Base-by-base conservation (phyloP, 2,113 vertebrate genomes). In the Lasiurus borealis region DNA sequence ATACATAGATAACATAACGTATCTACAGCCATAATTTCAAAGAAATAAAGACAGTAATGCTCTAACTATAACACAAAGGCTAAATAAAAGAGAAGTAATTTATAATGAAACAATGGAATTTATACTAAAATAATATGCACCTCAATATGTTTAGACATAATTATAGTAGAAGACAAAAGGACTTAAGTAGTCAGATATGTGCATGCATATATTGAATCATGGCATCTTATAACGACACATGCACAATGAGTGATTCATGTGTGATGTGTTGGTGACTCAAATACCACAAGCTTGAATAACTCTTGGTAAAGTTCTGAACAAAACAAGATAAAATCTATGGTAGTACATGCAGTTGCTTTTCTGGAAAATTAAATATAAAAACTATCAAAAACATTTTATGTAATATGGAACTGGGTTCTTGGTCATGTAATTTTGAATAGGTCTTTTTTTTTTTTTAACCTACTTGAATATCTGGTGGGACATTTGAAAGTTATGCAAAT, bases 201-300 rank as follows among this genome's bases (percentile, higher is more conserved):
- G 15, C 19, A 85, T 29, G 40, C 72, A 29, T 76, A 31, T 78
- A 46, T 71, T 92, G 71, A 81, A 25, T 92, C 93, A 92, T 48
- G 54, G 48, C 57, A 68, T 94, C 92, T 87, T 95, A 52, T 36
- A 52, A 36, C 48, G 72, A 64, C 21, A 89, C 40, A 89, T 76
- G 69, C 66, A 87, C 83, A 75, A 4, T 85, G 87, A 94, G 6
- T 92, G 84, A 89, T 77, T 91, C 87, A 90, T 9, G 0, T 44
- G 23, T 90, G 23, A 81, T 88, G 21, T 92, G 18, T 75, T 89
- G 64, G 69, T 97, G 89, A 95, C 54, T 93, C 40, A 91, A 93
- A 48, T 80, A 69, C 48, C 40, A 72, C 71, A 96, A 62, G 7
- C 73, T 77, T 88, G 78, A 81, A 31, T 89, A 89, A 91, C 36